These are phyloP conservation scores for Prionailurus viverrinus DNA, from an alignment of 2,113 vertebrate genomes.

Conservation along the genomic window DNA sequence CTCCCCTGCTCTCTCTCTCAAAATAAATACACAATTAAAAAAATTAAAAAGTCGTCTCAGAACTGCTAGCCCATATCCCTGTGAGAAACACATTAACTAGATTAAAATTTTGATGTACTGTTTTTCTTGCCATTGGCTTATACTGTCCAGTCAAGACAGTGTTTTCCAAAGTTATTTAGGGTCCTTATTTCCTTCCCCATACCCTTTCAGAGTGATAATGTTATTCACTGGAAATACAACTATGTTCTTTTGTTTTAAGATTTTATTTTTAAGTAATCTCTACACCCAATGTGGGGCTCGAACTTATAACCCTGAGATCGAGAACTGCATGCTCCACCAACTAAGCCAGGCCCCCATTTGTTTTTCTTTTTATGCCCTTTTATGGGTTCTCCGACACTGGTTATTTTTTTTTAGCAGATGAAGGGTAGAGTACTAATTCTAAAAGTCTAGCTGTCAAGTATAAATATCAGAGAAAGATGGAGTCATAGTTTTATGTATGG, in stretches of 20 bases:
- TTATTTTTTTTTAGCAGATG: neutral
- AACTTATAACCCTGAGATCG: neutral
- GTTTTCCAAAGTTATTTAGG: neutral
- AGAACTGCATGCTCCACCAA: neutral
- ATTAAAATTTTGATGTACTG: neutral
- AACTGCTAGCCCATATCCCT: neutral
- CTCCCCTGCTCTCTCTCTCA: too few species aligned
- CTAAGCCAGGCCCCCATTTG: neutral
- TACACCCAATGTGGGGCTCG: neutral
- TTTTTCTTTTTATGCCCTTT: neutral
- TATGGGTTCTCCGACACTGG: neutral
- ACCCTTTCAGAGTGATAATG: neutral
- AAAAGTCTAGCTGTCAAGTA: neutral
- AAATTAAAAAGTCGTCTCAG: neutral
- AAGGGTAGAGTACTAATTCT: neutral
- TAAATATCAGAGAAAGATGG: neutral
- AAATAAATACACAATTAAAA: too few species aligned
- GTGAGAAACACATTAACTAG: neutral
- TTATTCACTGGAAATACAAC: neutral
- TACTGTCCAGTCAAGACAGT: neutral
- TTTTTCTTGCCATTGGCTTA: neutral
- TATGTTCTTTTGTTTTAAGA: neutral
- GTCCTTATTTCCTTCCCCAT: neutral
- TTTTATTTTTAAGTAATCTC: neutral
- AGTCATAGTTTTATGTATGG: neutral